Percentiles rank a stretch among this genome's conserved stretches.
These are phyloP conservation scores for Tragelaphus strepsiceros DNA, from an alignment of 2,113 vertebrate species.

Conservation along the genomic window DNA sequence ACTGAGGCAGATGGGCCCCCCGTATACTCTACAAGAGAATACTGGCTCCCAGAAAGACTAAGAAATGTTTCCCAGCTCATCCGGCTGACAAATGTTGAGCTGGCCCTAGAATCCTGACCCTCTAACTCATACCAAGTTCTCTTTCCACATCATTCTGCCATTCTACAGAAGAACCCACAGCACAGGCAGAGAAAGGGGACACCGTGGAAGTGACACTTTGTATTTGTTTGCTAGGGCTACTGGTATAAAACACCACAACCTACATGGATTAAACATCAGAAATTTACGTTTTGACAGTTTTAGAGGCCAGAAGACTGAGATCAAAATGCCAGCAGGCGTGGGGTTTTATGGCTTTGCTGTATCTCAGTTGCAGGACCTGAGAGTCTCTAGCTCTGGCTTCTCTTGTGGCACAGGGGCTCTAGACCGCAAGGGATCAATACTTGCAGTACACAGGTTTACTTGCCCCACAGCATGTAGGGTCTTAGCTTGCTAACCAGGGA, in stretches of 20 bases:
- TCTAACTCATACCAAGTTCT: not conserved
- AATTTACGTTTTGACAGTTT: not conserved
- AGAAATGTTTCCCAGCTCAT: not conserved
- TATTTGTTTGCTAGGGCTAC: not conserved
- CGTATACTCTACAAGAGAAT: not conserved
- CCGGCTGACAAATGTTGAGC: not conserved
- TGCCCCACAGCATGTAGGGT: not conserved
- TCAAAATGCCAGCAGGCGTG: not conserved
- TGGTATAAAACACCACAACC: not conserved
- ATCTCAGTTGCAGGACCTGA: accelerated
- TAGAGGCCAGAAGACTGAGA: not conserved
- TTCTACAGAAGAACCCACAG: not conserved
- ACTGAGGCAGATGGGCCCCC: not conserved
- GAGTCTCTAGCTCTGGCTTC: not conserved
- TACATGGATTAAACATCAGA: not conserved
- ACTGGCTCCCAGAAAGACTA: not conserved
- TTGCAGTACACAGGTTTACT: not conserved
- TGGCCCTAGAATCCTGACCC: not conserved
- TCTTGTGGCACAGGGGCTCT: not conserved
- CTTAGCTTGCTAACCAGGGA: not conserved
- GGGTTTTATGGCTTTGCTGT: not conserved
- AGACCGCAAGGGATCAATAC: not conserved
- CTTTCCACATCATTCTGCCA: not conserved
- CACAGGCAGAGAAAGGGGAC: not conserved
- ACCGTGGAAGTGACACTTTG: not conserved